These are phyloP conservation scores for Microcebus ravelobensis DNA, from an alignment of 2,113 vertebrate genomes.

Conservation along the genomic window DNA sequence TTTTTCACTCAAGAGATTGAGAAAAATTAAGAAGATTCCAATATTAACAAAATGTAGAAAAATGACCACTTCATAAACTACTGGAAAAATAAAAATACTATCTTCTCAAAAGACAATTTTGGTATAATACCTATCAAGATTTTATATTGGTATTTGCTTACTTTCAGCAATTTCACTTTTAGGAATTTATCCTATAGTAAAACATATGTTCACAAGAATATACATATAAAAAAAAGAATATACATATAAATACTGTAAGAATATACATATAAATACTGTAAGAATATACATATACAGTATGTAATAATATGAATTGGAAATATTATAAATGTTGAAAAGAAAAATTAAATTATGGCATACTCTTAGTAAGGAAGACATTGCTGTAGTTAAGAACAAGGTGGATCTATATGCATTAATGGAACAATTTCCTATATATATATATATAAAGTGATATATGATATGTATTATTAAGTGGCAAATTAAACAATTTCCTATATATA, in stretches of 20 bases:
- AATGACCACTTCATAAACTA: not conserved
- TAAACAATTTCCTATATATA: not conserved
- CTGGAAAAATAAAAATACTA: not conserved
- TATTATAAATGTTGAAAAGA: conserved; percentile 23
- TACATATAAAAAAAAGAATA: not conserved
- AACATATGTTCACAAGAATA: not conserved
- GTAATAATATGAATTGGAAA: conserved; percentile 3
- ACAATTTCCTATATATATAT: not conserved
- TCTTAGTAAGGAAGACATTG: not conserved
- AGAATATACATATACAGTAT: not conserved
- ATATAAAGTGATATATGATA: too few species aligned
- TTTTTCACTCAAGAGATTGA: conserved; percentile 41
- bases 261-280: not conserved
- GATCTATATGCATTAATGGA: not conserved
- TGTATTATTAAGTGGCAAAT: not conserved
- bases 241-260: too few species aligned
- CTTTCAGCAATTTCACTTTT: conserved; percentile 11
- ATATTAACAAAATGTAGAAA: not conserved
- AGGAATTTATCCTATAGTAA: not conserved
- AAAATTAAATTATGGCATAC: not conserved
- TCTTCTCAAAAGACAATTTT: not conserved
- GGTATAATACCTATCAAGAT: not conserved
- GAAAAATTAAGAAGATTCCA: not conserved
- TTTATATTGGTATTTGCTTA: conserved; percentile 7
- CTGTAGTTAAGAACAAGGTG: not conserved